A percentile compares a stretch with the other conserved stretches of the same genome.
Evolutionary conservation across 2,888 invertebrate genomes (phyloP).

Genomic region (Masnerella sp.): DNA sequence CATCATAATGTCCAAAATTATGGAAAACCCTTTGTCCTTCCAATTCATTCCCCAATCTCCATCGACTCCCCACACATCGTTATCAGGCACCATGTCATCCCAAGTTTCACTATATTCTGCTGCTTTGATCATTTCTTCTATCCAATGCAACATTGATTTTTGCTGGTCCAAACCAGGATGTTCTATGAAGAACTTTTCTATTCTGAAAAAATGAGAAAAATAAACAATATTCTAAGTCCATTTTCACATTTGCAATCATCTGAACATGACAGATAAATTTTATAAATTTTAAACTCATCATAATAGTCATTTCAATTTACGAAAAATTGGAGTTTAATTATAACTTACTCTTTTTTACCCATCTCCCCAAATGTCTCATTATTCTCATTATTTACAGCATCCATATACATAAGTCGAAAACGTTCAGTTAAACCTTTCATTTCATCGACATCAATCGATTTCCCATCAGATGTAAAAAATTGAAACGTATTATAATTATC

Average conservation of each 20-base stretch:
- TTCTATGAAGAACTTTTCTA: conserved; percentile 50
- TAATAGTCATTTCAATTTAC: too few species aligned
- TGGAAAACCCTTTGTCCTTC: conserved; percentile 68
- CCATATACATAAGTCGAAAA: background rate
- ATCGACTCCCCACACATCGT: conserved; percentile 17
- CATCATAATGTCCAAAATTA: conserved; percentile 70
- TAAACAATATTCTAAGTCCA: background rate
- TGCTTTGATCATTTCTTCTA: conserved; percentile 41
- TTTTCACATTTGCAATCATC: background rate
- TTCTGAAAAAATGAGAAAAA: conserved; percentile 38
- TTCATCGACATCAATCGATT: conserved; percentile 15
- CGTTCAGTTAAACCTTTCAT: background rate
- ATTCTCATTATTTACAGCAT: background rate
- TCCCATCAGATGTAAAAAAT: conserved; percentile 11
- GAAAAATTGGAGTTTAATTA: background rate
- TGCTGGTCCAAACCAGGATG: conserved; percentile 58
- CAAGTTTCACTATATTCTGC: conserved; percentile 42
- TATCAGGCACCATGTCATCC: conserved; percentile 41
- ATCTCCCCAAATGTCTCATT: conserved; percentile 22
- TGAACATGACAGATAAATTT: too few species aligned
- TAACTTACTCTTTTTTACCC: conserved; percentile 25
- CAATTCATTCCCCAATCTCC: conserved; percentile 67
- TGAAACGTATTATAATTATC: conserved; percentile 8
- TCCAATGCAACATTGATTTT: conserved; percentile 41
- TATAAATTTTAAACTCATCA: background rate